Evolutionary conservation across 2,888 invertebrate species (phyloP), one percentile per base, ranked within the genome.

Genomic region (Leptogaster cylindrica): DNA sequence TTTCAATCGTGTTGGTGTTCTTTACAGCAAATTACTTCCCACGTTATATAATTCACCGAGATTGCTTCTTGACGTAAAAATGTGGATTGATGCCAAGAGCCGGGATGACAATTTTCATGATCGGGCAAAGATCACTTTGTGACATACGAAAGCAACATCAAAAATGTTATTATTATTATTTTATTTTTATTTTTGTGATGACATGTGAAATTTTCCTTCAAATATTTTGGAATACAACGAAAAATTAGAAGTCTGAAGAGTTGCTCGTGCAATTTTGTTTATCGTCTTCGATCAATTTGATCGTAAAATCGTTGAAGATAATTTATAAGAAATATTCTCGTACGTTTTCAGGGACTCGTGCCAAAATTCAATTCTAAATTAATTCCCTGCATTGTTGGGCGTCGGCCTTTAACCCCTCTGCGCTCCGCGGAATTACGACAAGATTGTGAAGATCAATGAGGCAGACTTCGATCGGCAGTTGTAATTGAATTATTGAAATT

Each of bases 251-350:
- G 25, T 46, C 2, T 4, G 18, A 4, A n/a, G 2, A 46, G 23
- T 23, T 20, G 12, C 20, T 46, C 20, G 8, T 14, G 6, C 14
- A 41, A 16, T 20, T 46, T 46, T 46, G 25, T 25, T 46, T 3
- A 46, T 46, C 4, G 6, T 25, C 46, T 46, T 25, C 46, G n/a
- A 46, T 46, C 25, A 46, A 20, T 20, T 18, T 46, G 46, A 23
- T 46, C 46, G 46, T 46, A 46, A 46, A 46, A 46, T 25, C 20
- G n/a, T n/a, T n/a, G n/a, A n/a, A n/a, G n/a, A n/a, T n/a, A n/a
- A n/a, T 23, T 25, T 8, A 18, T 8, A 46, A 46, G 46, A 46
- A 23, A 23, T 46, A 46, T 46, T n/a, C 25, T 10, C 20, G 46
- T 12, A 3, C 7, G 46, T 46, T 46, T 46, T 46, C 46, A 23